Percentiles rank a stretch among this genome's conserved stretches.
Conservation (phyloP, 1,140 invertebrate species). For the Cotesia vestalis region DNA sequence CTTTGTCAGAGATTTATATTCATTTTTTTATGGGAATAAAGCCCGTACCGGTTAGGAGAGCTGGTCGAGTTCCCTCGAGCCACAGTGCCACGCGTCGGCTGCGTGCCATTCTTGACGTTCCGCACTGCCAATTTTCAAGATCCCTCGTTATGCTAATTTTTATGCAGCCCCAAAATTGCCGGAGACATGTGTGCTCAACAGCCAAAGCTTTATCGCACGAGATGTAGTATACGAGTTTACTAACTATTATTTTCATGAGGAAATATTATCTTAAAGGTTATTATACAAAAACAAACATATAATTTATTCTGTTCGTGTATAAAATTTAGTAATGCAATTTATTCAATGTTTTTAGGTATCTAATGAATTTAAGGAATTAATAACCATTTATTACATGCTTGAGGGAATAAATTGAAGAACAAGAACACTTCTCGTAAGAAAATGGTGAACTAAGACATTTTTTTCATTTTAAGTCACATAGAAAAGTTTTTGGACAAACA, state of each 20-base stretch:
- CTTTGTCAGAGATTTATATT: constrained; percentile 6
- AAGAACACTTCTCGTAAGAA: too few relatives aligned
- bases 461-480: too few relatives aligned
- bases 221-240: not conserved
- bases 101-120: constrained; percentile 32
- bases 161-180: constrained; percentile 35
- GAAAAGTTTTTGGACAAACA: too few relatives aligned
- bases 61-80: constrained; percentile 15
- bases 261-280: not conserved
- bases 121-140: constrained; percentile 8
- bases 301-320: too few relatives aligned
- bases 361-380: too few relatives aligned
- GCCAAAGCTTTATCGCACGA: constrained; percentile 24
- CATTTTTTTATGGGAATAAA: constrained; percentile 8
- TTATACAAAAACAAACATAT: too few relatives aligned
- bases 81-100: constrained; percentile 33
- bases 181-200: constrained; percentile 32
- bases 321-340: too few relatives aligned
- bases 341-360: too few relatives aligned
- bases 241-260: not conserved
- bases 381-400: too few relatives aligned
- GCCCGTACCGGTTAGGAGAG: constrained; percentile 20
- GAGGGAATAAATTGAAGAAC: too few relatives aligned
- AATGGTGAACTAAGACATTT: too few relatives aligned
- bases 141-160: constrained; percentile 38